Conservation (phyloP, 2,888 invertebrate species). For the Chrysolina americana region DNA sequence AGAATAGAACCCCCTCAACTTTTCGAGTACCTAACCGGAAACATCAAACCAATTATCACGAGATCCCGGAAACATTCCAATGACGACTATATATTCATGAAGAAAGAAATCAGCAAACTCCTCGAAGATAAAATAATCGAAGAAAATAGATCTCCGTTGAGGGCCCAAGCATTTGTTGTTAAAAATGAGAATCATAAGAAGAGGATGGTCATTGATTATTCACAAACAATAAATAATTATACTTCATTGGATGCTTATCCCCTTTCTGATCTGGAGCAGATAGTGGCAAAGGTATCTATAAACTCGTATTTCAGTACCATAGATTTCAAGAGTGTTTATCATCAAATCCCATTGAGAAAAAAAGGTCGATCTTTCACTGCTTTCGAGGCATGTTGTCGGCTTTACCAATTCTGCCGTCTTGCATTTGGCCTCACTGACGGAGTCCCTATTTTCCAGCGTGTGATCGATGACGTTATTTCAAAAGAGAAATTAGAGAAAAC, state of each 20-base stretch:
- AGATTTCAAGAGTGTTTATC: constrained; percentile 32
- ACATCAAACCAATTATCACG: no score
- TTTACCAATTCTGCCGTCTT: constrained; percentile 35
- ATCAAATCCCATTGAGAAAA: constrained; percentile 34
- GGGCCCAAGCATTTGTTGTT: no score
- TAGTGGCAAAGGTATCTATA: constrained; percentile 13
- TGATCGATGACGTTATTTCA: no score
- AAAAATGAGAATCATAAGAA: constrained; percentile 47
- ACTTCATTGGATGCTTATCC: constrained; percentile 51
- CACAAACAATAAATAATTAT: constrained; percentile 51
- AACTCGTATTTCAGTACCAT: constrained; percentile 31
- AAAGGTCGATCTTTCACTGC: constrained; percentile 26
- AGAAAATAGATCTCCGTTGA: no score
- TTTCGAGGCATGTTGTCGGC: constrained; percentile 30
- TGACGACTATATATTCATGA: no score
- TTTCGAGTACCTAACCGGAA: no score
- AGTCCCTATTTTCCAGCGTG: constrained; percentile 27
- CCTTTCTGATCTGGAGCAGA: constrained; percentile 44
- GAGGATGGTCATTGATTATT: constrained; percentile 54
- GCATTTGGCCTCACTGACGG: constrained; percentile 35
- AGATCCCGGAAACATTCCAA: no score
- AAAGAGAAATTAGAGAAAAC: no score
- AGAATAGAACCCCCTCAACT: no score
- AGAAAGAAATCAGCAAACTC: no score
- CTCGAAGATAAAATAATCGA: no score